Base-by-base conservation (phyloP, 2,797 vertebrate species). In the Crenuchus spilurus region DNA sequence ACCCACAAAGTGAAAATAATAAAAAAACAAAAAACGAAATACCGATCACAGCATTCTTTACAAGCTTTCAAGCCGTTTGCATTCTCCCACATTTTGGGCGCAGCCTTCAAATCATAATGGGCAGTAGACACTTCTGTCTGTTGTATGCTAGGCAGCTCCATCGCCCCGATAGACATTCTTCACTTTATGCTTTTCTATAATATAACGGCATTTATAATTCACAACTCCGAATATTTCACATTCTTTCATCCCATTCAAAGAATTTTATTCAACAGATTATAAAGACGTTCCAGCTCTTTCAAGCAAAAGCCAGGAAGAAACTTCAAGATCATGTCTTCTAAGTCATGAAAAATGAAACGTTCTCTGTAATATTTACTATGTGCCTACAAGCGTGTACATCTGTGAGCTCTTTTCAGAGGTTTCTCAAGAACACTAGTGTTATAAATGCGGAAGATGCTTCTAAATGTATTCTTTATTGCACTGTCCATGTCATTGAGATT, bases 341-440 rank as follows among this genome's bases (percentile, higher is more conserved):
- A 20, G 33, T 31, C 41, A 48, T 64, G 10, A 48, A 64, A 48
- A 64, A 64, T 64, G 26, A 20, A 64, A 48, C 41, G 8, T 41
- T 8, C 41, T 31, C 41, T 46, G 26, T 64, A 64, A 64, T 64
- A 64, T 64, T 64, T 64, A 64, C 62, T 30, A 10, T 48, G 42
- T 30, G 42, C 26, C 62, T 41, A 42, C 35, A 72, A 51, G 26
- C 10, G 4, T 42, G 18, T 39, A 30, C 28, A 30, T 22, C 18
- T 63, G 35, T 41, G 2, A 63, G 48, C 35, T 1, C 6, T 20
- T 66, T 22, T 51, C 46, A 33, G 44, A 11, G 26, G 1, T 35
- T 48, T 46, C 13, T 52, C 3, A 18, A 24, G 14, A 65, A 44
- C 4, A 33, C 13, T 52, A 20, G 18, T 57, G n/a, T 31, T 28